phyloP scores from a whole-genome alignment of 2,113 vertebrate species.

The Tyto alba region DNA sequence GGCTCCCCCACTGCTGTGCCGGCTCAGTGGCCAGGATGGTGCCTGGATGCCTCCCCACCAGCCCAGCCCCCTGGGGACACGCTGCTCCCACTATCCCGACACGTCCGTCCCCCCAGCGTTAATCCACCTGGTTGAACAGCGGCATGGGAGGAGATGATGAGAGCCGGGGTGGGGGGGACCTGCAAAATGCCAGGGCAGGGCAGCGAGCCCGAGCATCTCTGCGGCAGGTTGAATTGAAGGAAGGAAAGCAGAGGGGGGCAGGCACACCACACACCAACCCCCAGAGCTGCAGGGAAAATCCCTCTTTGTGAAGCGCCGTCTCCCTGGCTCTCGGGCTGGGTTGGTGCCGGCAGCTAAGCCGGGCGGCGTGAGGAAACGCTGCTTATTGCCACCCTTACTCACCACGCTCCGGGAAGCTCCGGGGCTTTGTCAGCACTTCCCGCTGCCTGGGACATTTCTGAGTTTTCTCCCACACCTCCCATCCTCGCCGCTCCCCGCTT shows the following conservation, averaged over 20 bases:
- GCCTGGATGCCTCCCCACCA: background rate
- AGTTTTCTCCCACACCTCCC: background rate
- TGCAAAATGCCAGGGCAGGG: background rate
- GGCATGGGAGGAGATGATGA: background rate
- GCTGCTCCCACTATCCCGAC: background rate
- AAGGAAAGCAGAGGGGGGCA: background rate
- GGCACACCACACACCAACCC: background rate
- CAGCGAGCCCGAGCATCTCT: background rate
- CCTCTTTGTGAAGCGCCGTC: background rate
- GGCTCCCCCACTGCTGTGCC: background rate
- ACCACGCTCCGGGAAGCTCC: background rate
- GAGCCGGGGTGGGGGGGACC: fast-evolving
- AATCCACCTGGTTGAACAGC: background rate
- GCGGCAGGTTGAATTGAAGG: background rate
- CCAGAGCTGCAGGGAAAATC: background rate
- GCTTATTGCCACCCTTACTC: constrained; percentile 29
- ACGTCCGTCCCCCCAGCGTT: background rate
- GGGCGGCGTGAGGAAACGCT: background rate
- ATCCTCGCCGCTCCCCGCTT: background rate
- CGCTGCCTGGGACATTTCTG: background rate
- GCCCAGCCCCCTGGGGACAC: background rate
- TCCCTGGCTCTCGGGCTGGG: background rate
- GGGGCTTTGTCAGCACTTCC: constrained; percentile 15
- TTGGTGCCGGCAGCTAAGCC: background rate
- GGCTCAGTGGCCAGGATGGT: background rate